Evolutionary conservation across 2,113 vertebrate species (phyloP).

Genomic region (Eira barbara): DNA sequence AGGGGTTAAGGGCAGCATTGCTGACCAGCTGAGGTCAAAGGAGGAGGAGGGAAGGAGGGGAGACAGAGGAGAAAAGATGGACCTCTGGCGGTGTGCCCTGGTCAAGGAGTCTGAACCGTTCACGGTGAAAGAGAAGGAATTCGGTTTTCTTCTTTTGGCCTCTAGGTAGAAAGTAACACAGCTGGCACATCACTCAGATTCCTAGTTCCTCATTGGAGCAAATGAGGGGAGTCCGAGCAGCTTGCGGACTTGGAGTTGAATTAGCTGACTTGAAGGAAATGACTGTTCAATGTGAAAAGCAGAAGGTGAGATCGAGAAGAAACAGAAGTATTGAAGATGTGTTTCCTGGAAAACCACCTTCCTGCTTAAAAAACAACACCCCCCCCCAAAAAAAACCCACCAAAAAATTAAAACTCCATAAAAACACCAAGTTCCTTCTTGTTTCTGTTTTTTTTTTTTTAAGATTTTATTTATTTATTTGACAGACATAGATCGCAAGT

Average conservation of each 20-base stretch:
- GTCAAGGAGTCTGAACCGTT: neutral
- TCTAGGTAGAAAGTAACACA: neutral
- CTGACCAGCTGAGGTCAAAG: neutral
- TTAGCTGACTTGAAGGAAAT: neutral
- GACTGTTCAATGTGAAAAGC: neutral
- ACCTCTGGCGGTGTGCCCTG: rapidly evolving
- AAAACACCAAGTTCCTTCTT: neutral
- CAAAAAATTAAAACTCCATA: neutral
- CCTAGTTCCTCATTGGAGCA: rapidly evolving
- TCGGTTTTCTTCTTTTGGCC: neutral
- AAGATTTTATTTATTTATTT: too few species aligned
- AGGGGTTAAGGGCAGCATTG: neutral
- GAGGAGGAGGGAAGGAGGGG: too few species aligned
- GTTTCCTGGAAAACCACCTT: slow-evolving; percentile 9
- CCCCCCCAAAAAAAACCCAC: neutral
- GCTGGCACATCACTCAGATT: neutral
- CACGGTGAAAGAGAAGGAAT: neutral
- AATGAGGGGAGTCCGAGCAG: neutral
- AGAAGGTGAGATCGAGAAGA: neutral
- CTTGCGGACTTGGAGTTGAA: neutral
- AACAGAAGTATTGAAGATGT: neutral
- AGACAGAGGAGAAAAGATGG: neutral
- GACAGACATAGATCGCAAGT: too few species aligned
- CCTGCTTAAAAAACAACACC: neutral
- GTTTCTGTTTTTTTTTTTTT: neutral